Evolutionary conservation across 2,113 vertebrate genomes (phyloP), one percentile per base, ranked within the genome.

Genomic region (Ovibos moschatus): DNA sequence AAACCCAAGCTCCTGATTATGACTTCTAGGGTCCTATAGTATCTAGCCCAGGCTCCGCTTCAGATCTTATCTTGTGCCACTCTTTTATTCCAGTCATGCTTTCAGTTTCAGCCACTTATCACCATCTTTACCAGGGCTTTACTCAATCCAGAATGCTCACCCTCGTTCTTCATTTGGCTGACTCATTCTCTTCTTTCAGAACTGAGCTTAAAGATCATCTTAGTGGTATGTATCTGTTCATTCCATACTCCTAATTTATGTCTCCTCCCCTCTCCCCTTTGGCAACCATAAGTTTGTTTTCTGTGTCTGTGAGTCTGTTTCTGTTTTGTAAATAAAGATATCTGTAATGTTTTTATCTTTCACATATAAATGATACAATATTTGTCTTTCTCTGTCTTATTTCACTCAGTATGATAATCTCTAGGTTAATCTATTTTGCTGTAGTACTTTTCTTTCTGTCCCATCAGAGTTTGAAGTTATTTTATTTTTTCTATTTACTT

Each of bases 171-270:
- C n/a, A 43, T 23, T 74, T 50, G 25, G 10, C 4, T 47, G 83
- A 97, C 14, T 96, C 40, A 93, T 88, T 95, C 57, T 97, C 9
- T 91, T 51, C 60, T 76, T 64, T 93, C 53, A 83, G 90, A 92
- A 62, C 9, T 76, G 64, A 88, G 33, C 9, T 43, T 87, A 45
- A 82, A 92, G 12, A 0, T 92, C 43, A 57, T 25, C 25, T 89
- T 53, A 82, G 50, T 53, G 19, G 33, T 53, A 21, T 53, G 33
- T 55, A 8, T 36, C 50, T 55, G 11, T 36, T 25, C 21, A 9
- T 83, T n/a, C 50, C 33, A 36, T 15, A 25, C 81, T 36, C 81
- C 50, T 53, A 36, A 83, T 83, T 53, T 9, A 83, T 83, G 33
- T n/a, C 33, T 53, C 19, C 21, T 3, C 33, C 19, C 3, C 50